Conservation (phyloP, 2,113 vertebrate genomes). For the Struthio camelus region DNA sequence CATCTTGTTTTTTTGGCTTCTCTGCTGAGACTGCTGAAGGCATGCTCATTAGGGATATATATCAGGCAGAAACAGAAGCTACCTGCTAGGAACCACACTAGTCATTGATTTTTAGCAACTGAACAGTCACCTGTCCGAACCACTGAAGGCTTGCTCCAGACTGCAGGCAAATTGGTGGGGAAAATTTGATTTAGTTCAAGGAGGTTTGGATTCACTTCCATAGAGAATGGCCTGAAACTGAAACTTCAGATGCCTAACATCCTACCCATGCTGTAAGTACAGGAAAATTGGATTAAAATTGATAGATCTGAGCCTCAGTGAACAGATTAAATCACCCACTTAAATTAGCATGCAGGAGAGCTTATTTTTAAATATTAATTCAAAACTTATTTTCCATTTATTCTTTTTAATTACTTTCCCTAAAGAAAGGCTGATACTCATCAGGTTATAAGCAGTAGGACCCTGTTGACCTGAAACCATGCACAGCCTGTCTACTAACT, state of each 20-base stretch:
- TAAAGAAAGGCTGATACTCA: constrained; percentile 11
- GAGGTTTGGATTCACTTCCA: background rate
- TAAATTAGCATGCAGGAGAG: constrained; percentile 2
- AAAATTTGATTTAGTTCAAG: background rate
- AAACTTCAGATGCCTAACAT: background rate
- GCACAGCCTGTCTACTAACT: background rate
- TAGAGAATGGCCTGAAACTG: background rate
- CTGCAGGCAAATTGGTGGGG: background rate
- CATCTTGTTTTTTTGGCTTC: background rate
- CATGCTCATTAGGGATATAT: background rate
- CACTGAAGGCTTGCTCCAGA: background rate
- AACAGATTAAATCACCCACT: constrained; percentile 45
- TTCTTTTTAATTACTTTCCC: constrained; percentile 26
- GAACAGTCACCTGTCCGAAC: background rate
- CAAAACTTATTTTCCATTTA: background rate
- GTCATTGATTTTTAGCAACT: background rate
- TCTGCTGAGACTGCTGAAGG: background rate
- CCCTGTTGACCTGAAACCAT: background rate
- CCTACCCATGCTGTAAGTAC: background rate
- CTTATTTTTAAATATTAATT: constrained; percentile 20
- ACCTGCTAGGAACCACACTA: background rate
- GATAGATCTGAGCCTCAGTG: background rate
- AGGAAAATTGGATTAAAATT: background rate
- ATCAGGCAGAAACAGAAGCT: fast-evolving
- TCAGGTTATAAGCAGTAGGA: background rate